Conservation (phyloP, 2,888 invertebrate genomes). For the Drosophila subsilvestris region DNA sequence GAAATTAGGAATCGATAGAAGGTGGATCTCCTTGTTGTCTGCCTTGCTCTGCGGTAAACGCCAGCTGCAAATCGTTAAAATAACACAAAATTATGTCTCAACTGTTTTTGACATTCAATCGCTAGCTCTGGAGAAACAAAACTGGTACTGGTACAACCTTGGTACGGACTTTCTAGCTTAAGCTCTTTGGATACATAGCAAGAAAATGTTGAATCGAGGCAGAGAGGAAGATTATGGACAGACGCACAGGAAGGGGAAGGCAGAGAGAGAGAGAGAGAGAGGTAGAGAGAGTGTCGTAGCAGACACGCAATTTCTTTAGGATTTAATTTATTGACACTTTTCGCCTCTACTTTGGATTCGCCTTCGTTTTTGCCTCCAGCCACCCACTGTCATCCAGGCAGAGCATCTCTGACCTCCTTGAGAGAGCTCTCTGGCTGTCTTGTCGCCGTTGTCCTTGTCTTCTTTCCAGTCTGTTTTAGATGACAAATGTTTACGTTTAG, state of each 20-base stretch:
- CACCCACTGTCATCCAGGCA: constrained; percentile 13
- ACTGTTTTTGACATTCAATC: constrained; percentile 73
- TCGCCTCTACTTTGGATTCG: constrained; percentile 58
- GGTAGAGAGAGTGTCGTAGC: constrained; percentile 32
- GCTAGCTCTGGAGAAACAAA: constrained; percentile 28
- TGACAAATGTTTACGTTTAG: constrained; percentile 73
- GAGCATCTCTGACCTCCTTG: constrained; percentile 16
- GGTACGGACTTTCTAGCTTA: constrained; percentile 37
- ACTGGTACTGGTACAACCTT: constrained; percentile 53
- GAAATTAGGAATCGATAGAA: constrained; percentile 67
- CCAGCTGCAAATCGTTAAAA: constrained; percentile 53
- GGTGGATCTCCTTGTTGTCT: constrained; percentile 25
- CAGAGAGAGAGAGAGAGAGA: neutral
- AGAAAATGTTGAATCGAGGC: constrained; percentile 27
- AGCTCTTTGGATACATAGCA: constrained; percentile 46
- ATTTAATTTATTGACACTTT: constrained; percentile 80
- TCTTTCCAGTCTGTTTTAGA: constrained; percentile 53
- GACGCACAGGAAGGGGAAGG: neutral
- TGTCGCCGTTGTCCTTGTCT: constrained; percentile 21
- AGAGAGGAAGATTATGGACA: neutral
- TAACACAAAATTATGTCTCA: constrained; percentile 71
- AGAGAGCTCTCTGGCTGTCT: neutral
- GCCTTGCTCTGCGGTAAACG: constrained; percentile 6
- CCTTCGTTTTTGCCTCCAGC: constrained; percentile 45
- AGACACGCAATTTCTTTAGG: constrained; percentile 78